A percentile compares a stretch with the other conserved stretches of the same genome.
Conservation (phyloP, 2,888 invertebrate species). For the Zaprionus bogoriensis region DNA sequence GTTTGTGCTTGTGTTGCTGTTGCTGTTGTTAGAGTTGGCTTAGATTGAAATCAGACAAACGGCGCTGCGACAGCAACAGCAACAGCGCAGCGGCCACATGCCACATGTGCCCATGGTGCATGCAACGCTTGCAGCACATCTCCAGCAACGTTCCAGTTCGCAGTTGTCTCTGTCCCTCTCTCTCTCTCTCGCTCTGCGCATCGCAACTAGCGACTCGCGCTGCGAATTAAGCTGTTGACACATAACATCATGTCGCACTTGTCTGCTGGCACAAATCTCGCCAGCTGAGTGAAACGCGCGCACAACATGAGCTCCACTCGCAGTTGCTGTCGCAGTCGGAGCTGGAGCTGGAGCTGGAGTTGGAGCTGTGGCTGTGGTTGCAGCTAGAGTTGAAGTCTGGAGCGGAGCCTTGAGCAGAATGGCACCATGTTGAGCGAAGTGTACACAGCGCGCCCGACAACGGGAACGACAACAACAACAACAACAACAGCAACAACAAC, state of each 20-base stretch:
- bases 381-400: constrained; percentile 33
- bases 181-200: neutral
- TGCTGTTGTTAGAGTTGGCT: constrained; percentile 27
- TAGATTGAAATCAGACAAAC: constrained; percentile 54
- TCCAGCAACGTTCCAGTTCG: constrained; percentile 5
- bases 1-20: constrained; percentile 19
- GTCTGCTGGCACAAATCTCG: constrained; percentile 77
- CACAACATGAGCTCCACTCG: constrained; percentile 64
- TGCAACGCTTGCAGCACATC: constrained; percentile 26
- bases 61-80: constrained; percentile 30
- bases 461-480: constrained; percentile 50
- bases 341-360: constrained; percentile 5
- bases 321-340: neutral
- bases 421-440: constrained; percentile 68
- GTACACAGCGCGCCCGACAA: constrained; percentile 41
- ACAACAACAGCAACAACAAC: constrained; percentile 33
- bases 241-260: constrained; percentile 83
- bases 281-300: constrained; percentile 77
- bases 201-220: constrained; percentile 57
- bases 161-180: neutral
- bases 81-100: constrained; percentile 19
- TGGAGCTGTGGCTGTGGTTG: constrained; percentile 9
- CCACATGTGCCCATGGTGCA: constrained; percentile 39
- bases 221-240: constrained; percentile 83
- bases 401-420: constrained; percentile 51